Evolutionary conservation across 2,888 invertebrate species (phyloP), one percentile per base, ranked within the genome.

Genomic region (Spatulosminthurus flaviceps): DNA sequence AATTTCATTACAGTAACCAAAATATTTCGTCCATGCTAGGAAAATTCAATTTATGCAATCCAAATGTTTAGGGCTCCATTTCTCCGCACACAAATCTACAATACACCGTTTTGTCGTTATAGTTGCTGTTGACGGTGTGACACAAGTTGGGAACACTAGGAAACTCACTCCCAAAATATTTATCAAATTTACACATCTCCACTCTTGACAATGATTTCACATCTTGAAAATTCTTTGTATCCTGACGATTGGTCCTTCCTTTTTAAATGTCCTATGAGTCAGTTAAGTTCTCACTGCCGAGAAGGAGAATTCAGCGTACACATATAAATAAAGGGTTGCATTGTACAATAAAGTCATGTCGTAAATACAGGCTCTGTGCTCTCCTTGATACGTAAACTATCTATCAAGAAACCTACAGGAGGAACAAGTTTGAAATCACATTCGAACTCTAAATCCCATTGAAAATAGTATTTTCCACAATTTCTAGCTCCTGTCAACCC

Each of bases 331-430:
- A 64, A 64, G 60, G 34, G 4, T 34, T 9, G n/a, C n/a, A n/a
- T 34, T 51, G 16, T 51, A 51, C 16, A 51, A 51, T 51, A 51
- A 13, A 51, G 51, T 19, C 19, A 19, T 51, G 19, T 13, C 19
- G n/a, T 51, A 19, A 11, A 51, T n/a, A n/a, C n/a, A n/a, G 16
- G 51, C 16, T n/a, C 19, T 51, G n/a, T 19, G n/a, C 16, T 51
- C n/a, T n/a, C n/a, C n/a, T n/a, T n/a, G n/a, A n/a, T n/a, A n/a
- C n/a, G 51, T 51, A 51, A 51, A 51, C 51, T 34, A 16, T 69
- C 29, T 61, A 22, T 51, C 5, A 51, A 51, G 51, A 51, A 51
- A 51, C 51, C 51, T 51, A 51, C 51, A 41, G 41, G 41, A 41
- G 41, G n/a, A 51, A 51, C 51, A 51, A 64, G 64, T 64, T 61